These are phyloP conservation scores for Scalopus aquaticus DNA, from an alignment of 2,113 vertebrate genomes.

Conservation along the genomic window DNA sequence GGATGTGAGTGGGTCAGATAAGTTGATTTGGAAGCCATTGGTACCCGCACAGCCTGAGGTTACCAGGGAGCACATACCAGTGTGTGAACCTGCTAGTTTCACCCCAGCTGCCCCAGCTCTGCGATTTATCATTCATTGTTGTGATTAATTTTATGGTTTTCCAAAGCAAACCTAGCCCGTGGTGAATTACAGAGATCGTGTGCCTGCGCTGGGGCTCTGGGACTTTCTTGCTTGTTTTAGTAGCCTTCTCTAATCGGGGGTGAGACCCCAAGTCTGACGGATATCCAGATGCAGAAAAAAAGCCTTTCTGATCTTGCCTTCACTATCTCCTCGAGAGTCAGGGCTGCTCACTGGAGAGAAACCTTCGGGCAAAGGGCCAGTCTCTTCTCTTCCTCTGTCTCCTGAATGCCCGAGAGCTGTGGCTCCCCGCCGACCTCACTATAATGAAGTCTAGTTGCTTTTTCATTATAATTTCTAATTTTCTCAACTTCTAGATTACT, in stretches of 20 bases:
- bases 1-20: neutral
- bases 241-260: neutral
- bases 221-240: neutral
- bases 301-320: neutral
- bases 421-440: neutral
- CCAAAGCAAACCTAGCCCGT: neutral
- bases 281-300: neutral
- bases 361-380: neutral
- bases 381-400: neutral
- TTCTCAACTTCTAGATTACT: slow-evolving; percentile 3
- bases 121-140: neutral
- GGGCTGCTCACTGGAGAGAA: neutral
- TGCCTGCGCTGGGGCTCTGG: neutral
- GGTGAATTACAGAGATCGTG: neutral
- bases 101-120: neutral
- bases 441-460: neutral
- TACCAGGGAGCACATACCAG: rapidly evolving
- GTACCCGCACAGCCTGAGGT: neutral
- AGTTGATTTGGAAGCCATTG: rapidly evolving
- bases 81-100: rapidly evolving
- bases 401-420: neutral
- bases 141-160: neutral
- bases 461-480: neutral
- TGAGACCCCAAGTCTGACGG: neutral
- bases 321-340: neutral